These are phyloP conservation scores for Trichonephila inaurata DNA, from an alignment of 1,140 invertebrate species.

Conservation along the genomic window DNA sequence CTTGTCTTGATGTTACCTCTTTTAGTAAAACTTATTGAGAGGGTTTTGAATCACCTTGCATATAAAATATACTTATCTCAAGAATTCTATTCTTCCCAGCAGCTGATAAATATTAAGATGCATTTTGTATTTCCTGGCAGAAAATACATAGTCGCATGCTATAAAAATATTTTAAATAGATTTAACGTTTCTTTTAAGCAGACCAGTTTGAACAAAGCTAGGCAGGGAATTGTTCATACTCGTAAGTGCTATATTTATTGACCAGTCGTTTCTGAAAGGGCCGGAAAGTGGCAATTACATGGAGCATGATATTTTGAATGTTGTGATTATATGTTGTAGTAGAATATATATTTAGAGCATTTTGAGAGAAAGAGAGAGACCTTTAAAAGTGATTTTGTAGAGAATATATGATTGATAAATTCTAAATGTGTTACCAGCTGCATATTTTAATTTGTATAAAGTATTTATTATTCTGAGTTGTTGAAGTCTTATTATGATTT, in stretches of 20 bases:
- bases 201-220: conserved; percentile 69
- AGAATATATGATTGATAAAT: conserved; percentile 72
- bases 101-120: conserved; percentile 62
- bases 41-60: too few species aligned
- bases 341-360: conserved; percentile 50
- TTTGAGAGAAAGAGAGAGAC: too few species aligned
- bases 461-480: conserved; percentile 75
- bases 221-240: conserved; percentile 49
- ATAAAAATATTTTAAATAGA: conserved; percentile 71
- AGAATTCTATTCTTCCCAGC: conserved; percentile 48
- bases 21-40: too few species aligned
- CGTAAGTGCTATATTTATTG: conserved; percentile 71
- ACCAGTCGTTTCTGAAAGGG: conserved; percentile 69
- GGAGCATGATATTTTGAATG: conserved; percentile 54
- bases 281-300: conserved; percentile 45
- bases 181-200: conserved; percentile 57
- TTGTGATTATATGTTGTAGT: conserved; percentile 67
- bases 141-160: conserved; percentile 69
- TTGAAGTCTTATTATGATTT: conserved; percentile 20
- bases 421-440: conserved; percentile 72
- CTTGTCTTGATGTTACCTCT: too few species aligned
- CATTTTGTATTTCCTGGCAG: conserved; percentile 67
- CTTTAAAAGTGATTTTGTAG: conserved; percentile 69
- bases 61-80: conserved; percentile 39
- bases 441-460: conserved; percentile 77